A percentile compares a stretch with the other conserved stretches of the same genome.
Conservation (phyloP, 2,113 vertebrate genomes). For the Hiodon tergisus region DNA sequence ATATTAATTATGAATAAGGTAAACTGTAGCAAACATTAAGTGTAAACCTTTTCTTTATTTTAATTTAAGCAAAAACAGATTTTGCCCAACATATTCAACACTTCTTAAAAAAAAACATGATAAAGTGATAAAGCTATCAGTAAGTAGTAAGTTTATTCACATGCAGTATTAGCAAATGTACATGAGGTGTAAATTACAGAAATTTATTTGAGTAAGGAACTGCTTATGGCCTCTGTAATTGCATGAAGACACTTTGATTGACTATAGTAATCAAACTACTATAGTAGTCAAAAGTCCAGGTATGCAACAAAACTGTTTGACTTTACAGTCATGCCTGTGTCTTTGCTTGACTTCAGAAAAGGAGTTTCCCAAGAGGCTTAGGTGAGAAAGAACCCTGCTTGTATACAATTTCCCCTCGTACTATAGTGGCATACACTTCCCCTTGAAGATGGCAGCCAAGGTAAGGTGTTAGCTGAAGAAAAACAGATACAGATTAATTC, state of each 20-base stretch:
- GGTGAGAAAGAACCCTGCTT: conserved; percentile 58
- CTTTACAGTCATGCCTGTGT: conserved; percentile 6
- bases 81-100: no score
- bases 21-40: no score
- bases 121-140: no score
- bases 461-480: conserved; percentile 66
- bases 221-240: not conserved
- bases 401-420: conserved; percentile 66
- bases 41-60: no score
- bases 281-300: not conserved
- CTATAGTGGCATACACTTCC: conserved; percentile 58
- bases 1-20: not conserved
- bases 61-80: no score
- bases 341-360: conserved; percentile 45
- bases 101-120: no score
- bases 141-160: no score
- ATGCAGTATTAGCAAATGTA: not conserved
- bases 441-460: conserved; percentile 61
- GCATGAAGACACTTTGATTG: not conserved
- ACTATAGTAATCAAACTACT: not conserved
- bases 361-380: conserved; percentile 58
- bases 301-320: not conserved
- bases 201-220: no score
- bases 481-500: conserved; percentile 14
- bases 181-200: not conserved